Conservation (phyloP, 2,888 invertebrate species). For the Aphodius sticticus region DNA sequence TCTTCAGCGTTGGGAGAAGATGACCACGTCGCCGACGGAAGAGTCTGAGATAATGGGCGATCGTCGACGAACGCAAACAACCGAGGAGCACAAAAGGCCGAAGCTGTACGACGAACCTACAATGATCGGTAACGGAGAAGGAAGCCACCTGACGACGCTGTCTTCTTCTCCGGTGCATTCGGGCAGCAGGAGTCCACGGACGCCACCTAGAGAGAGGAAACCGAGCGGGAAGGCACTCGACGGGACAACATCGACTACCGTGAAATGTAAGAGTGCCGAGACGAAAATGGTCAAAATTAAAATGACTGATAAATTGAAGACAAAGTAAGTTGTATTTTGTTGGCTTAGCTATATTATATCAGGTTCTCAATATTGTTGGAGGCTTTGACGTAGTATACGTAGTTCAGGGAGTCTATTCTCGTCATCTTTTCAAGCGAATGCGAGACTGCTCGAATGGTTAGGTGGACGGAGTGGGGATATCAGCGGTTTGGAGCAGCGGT, state of each 20-base stretch:
- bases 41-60: constrained; percentile 22
- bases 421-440: too few relatives aligned
- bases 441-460: too few relatives aligned
- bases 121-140: constrained; percentile 13
- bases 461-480: too few relatives aligned
- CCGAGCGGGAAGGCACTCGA: constrained; percentile 4
- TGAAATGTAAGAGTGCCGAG: constrained; percentile 21
- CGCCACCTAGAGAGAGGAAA: constrained; percentile 22
- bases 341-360: too few relatives aligned
- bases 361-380: too few relatives aligned
- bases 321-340: constrained; percentile 25
- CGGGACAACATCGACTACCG: background rate
- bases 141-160: constrained; percentile 11
- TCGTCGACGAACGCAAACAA: background rate
- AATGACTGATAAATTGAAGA: constrained; percentile 25
- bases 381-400: too few relatives aligned
- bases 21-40: constrained; percentile 16
- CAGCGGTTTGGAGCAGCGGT: too few relatives aligned
- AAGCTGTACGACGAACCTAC: constrained; percentile 6
- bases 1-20: constrained; percentile 14
- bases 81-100: constrained; percentile 31
- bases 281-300: constrained; percentile 23
- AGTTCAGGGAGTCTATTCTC: too few relatives aligned
- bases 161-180: constrained; percentile 5
- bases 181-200: background rate